phyloP scores from a whole-genome alignment of 2,888 invertebrate genomes.

The Omphaloscelis lunosa region DNA sequence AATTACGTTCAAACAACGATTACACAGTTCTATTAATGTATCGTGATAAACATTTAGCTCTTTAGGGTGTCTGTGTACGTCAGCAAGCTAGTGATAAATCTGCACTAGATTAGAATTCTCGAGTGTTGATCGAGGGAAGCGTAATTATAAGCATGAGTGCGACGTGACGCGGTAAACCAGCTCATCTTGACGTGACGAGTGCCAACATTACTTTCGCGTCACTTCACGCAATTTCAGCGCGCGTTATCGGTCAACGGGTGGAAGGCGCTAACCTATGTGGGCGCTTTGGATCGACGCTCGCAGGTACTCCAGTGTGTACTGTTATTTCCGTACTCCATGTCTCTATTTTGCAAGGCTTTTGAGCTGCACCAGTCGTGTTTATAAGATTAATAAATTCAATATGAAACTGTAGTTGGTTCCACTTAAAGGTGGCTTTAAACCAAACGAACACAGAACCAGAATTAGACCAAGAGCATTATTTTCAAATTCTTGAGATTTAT shows the following conservation, averaged over 20 bases:
- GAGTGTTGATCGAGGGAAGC: constrained; percentile 76
- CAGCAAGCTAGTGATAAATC: constrained; percentile 82
- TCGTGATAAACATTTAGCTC: constrained; percentile 78
- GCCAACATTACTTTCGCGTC: constrained; percentile 77
- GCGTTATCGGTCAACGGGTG: constrained; percentile 77
- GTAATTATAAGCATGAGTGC: constrained; percentile 85
- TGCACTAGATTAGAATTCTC: constrained; percentile 80
- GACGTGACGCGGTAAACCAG: constrained; percentile 74
- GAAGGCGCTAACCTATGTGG: constrained; percentile 57
- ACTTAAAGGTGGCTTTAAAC: neutral
- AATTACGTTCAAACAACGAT: constrained; percentile 80
- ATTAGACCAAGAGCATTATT: neutral
- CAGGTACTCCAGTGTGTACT: constrained; percentile 16
- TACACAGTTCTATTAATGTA: constrained; percentile 83
- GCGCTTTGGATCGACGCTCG: constrained; percentile 39
- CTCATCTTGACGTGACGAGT: constrained; percentile 70
- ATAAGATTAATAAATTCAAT: neutral
- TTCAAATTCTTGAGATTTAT: neutral
- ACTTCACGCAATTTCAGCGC: constrained; percentile 74
- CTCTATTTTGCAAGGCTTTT: constrained; percentile 16
- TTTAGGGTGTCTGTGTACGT: constrained; percentile 81
- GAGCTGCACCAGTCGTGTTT: neutral
- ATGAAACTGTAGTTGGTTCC: constrained; percentile 1
- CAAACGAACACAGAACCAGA: neutral
- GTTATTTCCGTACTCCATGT: neutral